A percentile compares a stretch with the other conserved stretches of the same genome.
phyloP scores from a whole-genome alignment of 2,797 vertebrate species.

The Neosilurus mollespiculum region DNA sequence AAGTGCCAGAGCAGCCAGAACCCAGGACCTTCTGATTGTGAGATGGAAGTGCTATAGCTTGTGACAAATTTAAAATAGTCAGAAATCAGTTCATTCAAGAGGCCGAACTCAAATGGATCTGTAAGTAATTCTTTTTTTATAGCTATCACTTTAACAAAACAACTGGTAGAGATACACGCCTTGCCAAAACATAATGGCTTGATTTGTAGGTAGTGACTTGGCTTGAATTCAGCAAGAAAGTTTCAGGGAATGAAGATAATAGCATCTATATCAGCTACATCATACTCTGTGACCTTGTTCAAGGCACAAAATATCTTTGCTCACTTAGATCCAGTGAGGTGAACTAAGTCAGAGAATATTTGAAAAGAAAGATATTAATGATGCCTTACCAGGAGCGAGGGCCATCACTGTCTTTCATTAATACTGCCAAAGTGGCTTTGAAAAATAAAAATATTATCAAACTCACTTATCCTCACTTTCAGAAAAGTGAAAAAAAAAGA shows the following conservation, averaged over 20 bases:
- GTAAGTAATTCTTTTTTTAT: neutral
- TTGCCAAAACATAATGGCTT: neutral
- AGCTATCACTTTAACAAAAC: neutral
- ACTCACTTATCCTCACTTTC: no score
- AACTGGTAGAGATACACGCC: neutral
- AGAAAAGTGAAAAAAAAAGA: neutral
- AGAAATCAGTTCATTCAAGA: no score
- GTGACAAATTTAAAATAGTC: no score
- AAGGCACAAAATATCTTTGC: neutral
- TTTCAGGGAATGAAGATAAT: neutral
- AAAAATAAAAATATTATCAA: neutral
- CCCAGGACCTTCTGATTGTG: no score
- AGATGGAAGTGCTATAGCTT: no score
- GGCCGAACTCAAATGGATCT: neutral
- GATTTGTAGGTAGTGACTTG: neutral
- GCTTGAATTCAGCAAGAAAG: neutral
- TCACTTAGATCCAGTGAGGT: neutral
- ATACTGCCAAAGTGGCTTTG: neutral
- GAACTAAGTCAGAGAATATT: neutral
- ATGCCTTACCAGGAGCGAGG: neutral
- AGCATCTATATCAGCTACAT: neutral
- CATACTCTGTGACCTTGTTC: neutral
- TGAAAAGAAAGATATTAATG: neutral
- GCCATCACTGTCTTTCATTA: neutral
- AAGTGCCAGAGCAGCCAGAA: no score